These are phyloP conservation scores for Ochotona princeps DNA, from an alignment of 2,113 vertebrate species.

Conservation along the genomic window DNA sequence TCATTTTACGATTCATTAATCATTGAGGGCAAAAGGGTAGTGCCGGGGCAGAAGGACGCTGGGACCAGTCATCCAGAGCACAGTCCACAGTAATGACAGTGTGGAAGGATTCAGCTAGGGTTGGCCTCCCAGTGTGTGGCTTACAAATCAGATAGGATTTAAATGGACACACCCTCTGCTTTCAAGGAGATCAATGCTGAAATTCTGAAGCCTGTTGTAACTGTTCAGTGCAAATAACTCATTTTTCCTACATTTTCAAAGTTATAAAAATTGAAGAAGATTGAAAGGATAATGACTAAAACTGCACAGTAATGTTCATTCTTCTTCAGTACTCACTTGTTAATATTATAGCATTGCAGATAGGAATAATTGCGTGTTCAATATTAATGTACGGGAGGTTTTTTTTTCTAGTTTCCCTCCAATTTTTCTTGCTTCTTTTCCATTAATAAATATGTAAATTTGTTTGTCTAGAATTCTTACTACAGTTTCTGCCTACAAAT, in stretches of 20 bases:
- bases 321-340: conserved; percentile 47
- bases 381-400: too few relatives aligned
- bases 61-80: conserved; percentile 30
- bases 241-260: conserved; percentile 41
- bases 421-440: conserved; percentile 11
- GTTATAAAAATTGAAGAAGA: background rate
- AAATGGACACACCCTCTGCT: background rate
- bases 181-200: conserved; percentile 35
- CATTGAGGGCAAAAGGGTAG: background rate
- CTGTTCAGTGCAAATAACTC: conserved; percentile 14
- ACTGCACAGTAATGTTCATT: conserved; percentile 10
- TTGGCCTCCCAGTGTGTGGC: background rate
- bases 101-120: background rate
- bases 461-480: background rate
- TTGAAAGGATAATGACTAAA: conserved; percentile 7
- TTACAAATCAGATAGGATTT: background rate
- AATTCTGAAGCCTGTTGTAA: background rate
- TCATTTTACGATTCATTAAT: conserved; percentile 55
- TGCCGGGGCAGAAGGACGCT: background rate
- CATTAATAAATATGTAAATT: background rate
- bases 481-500: background rate
- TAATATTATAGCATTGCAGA: background rate
- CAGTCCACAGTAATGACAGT: background rate
- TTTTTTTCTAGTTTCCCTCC: background rate
- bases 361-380: conserved; percentile 57